Conservation (phyloP, 1,140 invertebrate species). For the Daktulosphaira vitifoliae region DNA sequence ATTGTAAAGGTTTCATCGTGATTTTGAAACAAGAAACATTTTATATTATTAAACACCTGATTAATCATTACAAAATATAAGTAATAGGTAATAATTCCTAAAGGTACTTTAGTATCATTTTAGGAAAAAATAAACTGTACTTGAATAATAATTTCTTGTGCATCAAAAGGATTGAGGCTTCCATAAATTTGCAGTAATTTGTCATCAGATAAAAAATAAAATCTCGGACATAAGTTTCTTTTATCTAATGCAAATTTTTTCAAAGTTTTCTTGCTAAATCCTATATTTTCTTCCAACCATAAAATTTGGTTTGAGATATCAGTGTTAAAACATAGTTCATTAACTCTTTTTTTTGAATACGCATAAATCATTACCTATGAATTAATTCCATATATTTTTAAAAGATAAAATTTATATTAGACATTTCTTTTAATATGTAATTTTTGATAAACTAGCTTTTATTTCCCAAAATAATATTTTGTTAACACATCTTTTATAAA, state of each 20-base stretch:
- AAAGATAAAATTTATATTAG: too few species aligned
- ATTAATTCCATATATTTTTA: too few species aligned
- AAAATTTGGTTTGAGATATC: not conserved
- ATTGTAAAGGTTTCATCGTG: constrained; percentile 56
- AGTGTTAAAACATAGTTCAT: constrained; percentile 1
- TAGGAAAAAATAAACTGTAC: constrained; percentile 38
- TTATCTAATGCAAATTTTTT: constrained; percentile 80
- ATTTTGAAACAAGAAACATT: constrained; percentile 56
- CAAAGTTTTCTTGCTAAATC: not conserved
- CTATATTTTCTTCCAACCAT: constrained; percentile 4
- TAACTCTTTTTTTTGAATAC: constrained; percentile 1
- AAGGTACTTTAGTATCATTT: too few species aligned
- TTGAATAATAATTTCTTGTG: constrained; percentile 88
- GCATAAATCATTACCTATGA: constrained; percentile 9
- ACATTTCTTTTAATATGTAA: too few species aligned
- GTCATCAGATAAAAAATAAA: constrained; percentile 89
- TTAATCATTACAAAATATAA: too few species aligned
- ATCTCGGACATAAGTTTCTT: constrained; percentile 74
- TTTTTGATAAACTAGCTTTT: too few species aligned
- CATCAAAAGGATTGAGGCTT: constrained; percentile 63
- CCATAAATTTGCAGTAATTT: constrained; percentile 83
- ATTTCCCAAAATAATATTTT: too few species aligned
- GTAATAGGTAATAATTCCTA: too few species aligned
- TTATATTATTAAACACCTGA: constrained; percentile 76
- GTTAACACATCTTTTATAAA: too few species aligned